Percentiles rank a stretch among this genome's conserved stretches.
phyloP scores from a whole-genome alignment of 2,888 invertebrate genomes.

The Cheilosia pagana region DNA sequence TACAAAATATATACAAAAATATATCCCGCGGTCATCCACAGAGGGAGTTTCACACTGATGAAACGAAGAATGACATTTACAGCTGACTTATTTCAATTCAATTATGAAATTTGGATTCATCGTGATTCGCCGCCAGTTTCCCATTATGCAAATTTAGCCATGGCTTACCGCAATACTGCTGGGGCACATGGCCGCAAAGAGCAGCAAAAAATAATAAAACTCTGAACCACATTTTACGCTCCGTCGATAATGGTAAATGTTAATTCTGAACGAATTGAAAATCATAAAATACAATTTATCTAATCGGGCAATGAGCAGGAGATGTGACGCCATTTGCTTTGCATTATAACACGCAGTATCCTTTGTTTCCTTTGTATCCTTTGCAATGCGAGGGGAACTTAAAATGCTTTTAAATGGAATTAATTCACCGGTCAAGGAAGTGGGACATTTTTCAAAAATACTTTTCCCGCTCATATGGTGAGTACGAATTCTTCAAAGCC shows the following conservation, averaged over 20 bases:
- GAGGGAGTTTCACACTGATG: slow-evolving; percentile 15
- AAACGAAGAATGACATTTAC: slow-evolving; percentile 70
- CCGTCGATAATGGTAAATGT: slow-evolving; percentile 73
- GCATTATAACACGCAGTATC: slow-evolving; percentile 17
- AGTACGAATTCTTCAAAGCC: too few relatives aligned
- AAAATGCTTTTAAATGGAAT: slow-evolving; percentile 34
- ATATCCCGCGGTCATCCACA: background rate
- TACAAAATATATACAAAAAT: background rate
- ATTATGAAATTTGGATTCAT: slow-evolving; percentile 69
- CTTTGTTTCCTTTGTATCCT: slow-evolving; percentile 45
- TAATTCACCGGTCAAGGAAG: slow-evolving; percentile 16
- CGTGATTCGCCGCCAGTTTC: slow-evolving; percentile 63
- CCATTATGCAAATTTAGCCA: slow-evolving; percentile 70
- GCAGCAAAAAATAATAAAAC: slow-evolving; percentile 32
- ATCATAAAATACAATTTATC: slow-evolving; percentile 74
- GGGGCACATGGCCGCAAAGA: slow-evolving; percentile 51
- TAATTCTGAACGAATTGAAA: slow-evolving; percentile 72
- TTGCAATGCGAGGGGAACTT: slow-evolving; percentile 26
- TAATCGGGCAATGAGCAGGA: slow-evolving; percentile 65
- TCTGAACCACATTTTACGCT: slow-evolving; percentile 68
- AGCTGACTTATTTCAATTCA: slow-evolving; percentile 74
- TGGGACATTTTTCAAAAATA: background rate
- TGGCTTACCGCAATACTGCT: slow-evolving; percentile 62
- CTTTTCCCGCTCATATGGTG: slow-evolving; percentile 4
- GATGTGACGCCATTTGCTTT: slow-evolving; percentile 46